These are phyloP conservation scores for Agelaius tricolor DNA, from an alignment of 2,113 vertebrate species.

Conservation along the genomic window DNA sequence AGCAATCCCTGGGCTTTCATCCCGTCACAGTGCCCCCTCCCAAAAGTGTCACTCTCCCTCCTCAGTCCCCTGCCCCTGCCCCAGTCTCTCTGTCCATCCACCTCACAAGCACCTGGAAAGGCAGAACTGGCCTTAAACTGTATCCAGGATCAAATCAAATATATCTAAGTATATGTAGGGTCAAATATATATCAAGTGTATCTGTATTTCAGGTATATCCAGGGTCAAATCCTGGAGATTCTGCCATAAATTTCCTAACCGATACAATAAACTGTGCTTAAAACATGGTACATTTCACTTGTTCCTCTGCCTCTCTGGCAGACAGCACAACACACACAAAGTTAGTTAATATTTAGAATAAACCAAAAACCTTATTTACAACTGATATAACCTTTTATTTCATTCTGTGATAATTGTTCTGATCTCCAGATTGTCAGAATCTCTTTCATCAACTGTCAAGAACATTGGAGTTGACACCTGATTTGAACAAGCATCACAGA, in stretches of 20 bases:
- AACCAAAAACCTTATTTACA: not conserved
- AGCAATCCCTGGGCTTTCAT: not conserved
- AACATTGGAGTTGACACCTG: not conserved
- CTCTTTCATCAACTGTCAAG: not conserved
- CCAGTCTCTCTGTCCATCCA: not conserved
- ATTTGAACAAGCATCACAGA: not conserved
- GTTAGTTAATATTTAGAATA: not conserved
- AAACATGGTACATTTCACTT: not conserved
- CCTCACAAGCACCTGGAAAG: not conserved
- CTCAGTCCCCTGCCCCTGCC: not conserved
- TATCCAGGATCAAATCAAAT: not conserved
- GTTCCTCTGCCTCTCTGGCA: fast-evolving
- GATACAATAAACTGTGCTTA: not conserved
- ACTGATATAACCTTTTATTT: not conserved
- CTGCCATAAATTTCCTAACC: not conserved
- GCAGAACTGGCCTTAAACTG: not conserved
- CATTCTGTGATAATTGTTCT: not conserved
- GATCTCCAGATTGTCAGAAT: not conserved
- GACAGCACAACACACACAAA: no score
- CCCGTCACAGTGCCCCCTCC: not conserved
- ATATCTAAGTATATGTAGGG: not conserved
- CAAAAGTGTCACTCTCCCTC: not conserved
- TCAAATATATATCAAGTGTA: not conserved
- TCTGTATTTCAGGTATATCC: not conserved
- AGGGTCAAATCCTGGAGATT: not conserved